Conservation (phyloP, 1,140 invertebrate genomes). For the Hycleus phaleratus region DNA sequence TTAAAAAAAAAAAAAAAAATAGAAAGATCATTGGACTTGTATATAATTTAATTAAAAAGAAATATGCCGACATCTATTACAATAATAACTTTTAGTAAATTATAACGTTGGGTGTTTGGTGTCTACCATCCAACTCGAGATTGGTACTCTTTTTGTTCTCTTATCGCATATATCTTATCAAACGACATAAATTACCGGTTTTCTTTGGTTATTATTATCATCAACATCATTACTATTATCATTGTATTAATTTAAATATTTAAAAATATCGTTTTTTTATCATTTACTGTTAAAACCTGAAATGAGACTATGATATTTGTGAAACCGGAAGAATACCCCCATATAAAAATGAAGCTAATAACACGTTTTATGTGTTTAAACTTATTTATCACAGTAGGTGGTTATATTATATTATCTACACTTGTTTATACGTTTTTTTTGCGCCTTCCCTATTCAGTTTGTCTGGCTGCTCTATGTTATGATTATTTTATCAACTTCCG, state of each 20-base stretch:
- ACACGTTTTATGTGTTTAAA: conserved; percentile 14
- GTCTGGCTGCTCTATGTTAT: background rate
- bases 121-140: conserved; percentile 10
- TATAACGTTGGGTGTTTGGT: conserved; percentile 5
- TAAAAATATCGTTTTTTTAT: too few species aligned
- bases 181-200: conserved; percentile 12
- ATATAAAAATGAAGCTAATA: conserved; percentile 10
- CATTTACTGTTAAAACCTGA: too few species aligned
- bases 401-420: conserved; percentile 13
- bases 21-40: conserved; percentile 11
- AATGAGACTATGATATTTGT: too few species aligned
- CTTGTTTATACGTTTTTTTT: conserved; percentile 10
- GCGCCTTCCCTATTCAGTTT: background rate
- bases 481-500: conserved; percentile 15
- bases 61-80: conserved; percentile 25
- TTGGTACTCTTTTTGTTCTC: background rate
- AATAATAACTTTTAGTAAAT: conserved; percentile 23
- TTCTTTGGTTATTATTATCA: background rate
- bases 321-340: conserved; percentile 8
- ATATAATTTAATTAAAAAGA: conserved; percentile 26
- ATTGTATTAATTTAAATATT: too few species aligned
- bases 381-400: conserved; percentile 15
- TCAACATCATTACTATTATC: too few species aligned
- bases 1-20: too few species aligned
- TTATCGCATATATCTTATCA: conserved; percentile 8